Conservation (phyloP, 2,888 invertebrate species). For the Ichneumon xanthorius region DNA sequence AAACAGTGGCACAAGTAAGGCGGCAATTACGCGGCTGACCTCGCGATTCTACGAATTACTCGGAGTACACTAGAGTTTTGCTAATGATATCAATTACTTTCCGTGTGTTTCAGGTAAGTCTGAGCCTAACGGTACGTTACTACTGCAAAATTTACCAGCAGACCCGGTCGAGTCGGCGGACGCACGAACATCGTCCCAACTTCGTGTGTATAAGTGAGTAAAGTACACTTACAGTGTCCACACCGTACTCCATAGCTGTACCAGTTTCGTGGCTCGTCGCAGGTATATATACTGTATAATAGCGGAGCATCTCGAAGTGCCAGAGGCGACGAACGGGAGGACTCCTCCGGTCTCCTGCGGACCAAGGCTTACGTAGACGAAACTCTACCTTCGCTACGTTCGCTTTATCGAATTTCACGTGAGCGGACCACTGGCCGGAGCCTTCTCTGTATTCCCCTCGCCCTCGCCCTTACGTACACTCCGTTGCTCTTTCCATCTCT, state of each 20-base stretch:
- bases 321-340: conserved; percentile 63
- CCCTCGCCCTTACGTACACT: neutral
- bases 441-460: conserved; percentile 21
- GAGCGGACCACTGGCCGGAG: conserved; percentile 25
- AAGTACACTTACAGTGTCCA: conserved; percentile 40
- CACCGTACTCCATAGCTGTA: conserved; percentile 19
- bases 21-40: neutral
- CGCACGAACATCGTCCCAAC: conserved; percentile 19
- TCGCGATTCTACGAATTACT: neutral
- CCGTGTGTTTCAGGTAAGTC: conserved; percentile 75
- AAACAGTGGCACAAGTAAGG: neutral
- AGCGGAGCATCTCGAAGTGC: conserved; percentile 49
- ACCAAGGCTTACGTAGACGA: conserved; percentile 47
- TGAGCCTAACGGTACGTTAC: conserved; percentile 71
- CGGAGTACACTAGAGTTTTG: neutral
- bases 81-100: conserved; percentile 61
- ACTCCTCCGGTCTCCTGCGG: conserved; percentile 45
- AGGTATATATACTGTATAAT: conserved; percentile 30
- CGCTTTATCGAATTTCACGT: conserved; percentile 58
- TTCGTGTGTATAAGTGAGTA: conserved; percentile 62
- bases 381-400: conserved; percentile 48
- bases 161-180: neutral
- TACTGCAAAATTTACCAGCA: conserved; percentile 42
- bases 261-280: conserved; percentile 11
- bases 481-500: conserved; percentile 34